Evolutionary conservation across 2,888 invertebrate species (phyloP).

Genomic region (Lordiphosa fenestrarum): DNA sequence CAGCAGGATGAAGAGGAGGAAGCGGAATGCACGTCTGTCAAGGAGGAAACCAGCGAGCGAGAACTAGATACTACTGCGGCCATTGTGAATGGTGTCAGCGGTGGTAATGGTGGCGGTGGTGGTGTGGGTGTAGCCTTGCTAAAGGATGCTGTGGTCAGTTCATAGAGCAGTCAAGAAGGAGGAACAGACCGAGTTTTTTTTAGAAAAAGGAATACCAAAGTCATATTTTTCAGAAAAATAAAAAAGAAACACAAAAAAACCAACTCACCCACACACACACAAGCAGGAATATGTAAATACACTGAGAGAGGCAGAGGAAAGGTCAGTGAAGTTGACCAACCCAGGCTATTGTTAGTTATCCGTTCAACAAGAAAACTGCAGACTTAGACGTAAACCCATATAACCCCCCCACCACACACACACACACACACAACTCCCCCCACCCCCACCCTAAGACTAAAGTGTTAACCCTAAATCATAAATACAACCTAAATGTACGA

Average conservation of each 20-base stretch:
- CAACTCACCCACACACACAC: conserved; percentile 34
- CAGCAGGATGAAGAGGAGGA: conserved; percentile 18
- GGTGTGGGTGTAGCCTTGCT: conserved; percentile 39
- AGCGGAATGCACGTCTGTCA: conserved; percentile 1
- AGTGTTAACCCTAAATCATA: conserved; percentile 24
- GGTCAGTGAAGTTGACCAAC: conserved; percentile 3
- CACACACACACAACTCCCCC: not conserved
- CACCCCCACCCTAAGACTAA: conserved; percentile 49
- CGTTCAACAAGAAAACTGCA: conserved; percentile 22
- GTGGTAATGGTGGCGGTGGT: conserved; percentile 3
- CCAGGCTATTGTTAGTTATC: conserved; percentile 16
- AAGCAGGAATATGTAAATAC: conserved; percentile 43
- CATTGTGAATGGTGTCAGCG: conserved; percentile 20
- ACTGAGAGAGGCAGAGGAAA: conserved; percentile 8
- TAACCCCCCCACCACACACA: not conserved
- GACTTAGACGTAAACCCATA: conserved; percentile 1
- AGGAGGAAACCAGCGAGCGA: conserved; percentile 3
- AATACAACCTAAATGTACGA: conserved; percentile 14
- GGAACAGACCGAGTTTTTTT: conserved; percentile 13
- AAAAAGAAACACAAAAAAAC: conserved; percentile 37
- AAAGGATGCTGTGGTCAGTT: conserved; percentile 59
- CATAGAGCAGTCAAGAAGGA: conserved; percentile 30
- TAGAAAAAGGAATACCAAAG: conserved; percentile 63
- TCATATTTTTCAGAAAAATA: conserved; percentile 75
- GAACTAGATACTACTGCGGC: conserved; percentile 11